Evolutionary conservation across 2,888 invertebrate genomes (phyloP).

Genomic region (Xestoiulus laeticollis): DNA sequence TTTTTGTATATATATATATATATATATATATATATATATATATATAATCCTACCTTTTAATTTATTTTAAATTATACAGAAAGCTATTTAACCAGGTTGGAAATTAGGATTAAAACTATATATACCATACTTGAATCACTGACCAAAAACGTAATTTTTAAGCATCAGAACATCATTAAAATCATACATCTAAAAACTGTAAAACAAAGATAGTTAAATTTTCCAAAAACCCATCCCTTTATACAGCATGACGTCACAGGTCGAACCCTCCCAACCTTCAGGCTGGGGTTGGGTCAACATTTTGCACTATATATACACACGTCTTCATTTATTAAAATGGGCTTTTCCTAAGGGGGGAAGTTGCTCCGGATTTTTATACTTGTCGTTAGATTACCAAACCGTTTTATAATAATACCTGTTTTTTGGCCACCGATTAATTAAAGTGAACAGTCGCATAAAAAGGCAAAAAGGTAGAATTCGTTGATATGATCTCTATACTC

Average conservation of each 20-base stretch:
- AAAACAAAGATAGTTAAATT: too few relatives aligned
- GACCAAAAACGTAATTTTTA: too few relatives aligned
- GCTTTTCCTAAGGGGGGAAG: neutral
- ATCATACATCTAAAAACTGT: too few relatives aligned
- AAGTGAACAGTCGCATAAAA: neutral
- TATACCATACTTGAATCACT: too few relatives aligned
- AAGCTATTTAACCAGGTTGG: neutral
- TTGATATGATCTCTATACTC: neutral
- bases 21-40: too few relatives aligned
- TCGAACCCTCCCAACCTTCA: neutral
- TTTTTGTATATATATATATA: too few relatives aligned
- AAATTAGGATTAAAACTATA: too few relatives aligned
- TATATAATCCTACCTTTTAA: too few relatives aligned
- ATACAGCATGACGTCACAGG: neutral
- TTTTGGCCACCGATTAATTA: neutral
- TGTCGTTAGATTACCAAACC: neutral
- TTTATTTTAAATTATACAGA: neutral
- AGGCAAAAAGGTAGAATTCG: neutral
- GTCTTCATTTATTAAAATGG: neutral
- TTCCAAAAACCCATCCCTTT: neutral
- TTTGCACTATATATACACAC: too few relatives aligned
- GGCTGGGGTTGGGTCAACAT: neutral
- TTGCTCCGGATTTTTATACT: neutral
- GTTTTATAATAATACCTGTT: conserved; percentile 13
- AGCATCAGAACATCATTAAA: too few relatives aligned